These are phyloP conservation scores for Upupa epops DNA, from an alignment of 2,113 vertebrate species.

Conservation along the genomic window DNA sequence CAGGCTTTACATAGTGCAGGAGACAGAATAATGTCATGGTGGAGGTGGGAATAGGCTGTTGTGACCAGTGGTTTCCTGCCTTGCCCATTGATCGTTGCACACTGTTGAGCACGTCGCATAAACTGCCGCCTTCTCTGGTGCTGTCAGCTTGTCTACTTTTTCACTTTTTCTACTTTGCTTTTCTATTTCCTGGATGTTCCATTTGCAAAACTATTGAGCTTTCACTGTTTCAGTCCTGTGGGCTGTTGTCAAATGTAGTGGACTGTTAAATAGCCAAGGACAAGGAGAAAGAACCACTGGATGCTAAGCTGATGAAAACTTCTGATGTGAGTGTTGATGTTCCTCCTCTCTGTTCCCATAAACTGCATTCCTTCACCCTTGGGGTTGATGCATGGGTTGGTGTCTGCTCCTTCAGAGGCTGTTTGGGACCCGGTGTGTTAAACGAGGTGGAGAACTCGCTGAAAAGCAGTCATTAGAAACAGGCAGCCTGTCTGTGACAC, in stretches of 20 bases:
- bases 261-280: background rate
- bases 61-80: background rate
- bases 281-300: background rate
- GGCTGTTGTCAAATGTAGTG: background rate
- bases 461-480: background rate
- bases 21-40: background rate
- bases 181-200: background rate
- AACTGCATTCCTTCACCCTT: accelerated
- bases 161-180: background rate
- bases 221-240: background rate
- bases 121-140: background rate
- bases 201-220: background rate
- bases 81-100: background rate
- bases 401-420: background rate
- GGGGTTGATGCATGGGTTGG: background rate
- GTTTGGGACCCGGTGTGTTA: background rate
- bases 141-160: background rate
- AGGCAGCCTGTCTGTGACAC: background rate
- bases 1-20: background rate
- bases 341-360: background rate
- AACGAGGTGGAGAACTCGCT: background rate
- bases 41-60: background rate
- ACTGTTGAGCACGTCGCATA: accelerated
- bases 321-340: accelerated
- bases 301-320: background rate